phyloP scores from a whole-genome alignment of 2,888 invertebrate genomes.

The Plusia festucae region DNA sequence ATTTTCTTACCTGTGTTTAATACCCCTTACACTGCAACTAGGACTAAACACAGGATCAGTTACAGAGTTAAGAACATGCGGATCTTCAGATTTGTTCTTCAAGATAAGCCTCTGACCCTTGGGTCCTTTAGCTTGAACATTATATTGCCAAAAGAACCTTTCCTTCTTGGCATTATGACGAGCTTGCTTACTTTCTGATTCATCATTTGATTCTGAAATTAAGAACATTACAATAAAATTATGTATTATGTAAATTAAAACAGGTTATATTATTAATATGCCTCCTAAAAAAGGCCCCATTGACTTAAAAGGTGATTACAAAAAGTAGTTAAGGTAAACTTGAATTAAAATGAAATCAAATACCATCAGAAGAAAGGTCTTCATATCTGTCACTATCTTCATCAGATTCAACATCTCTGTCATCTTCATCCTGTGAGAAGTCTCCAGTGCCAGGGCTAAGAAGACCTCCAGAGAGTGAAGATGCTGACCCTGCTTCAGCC shows the following conservation, averaged over 20 bases:
- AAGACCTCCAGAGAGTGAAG: constrained; percentile 95
- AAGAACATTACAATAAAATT: background rate
- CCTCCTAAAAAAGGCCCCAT: background rate
- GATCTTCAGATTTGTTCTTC: constrained; percentile 96
- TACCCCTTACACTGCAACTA: constrained; percentile 96
- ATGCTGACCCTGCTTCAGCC: constrained; percentile 95
- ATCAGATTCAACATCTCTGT: constrained; percentile 92
- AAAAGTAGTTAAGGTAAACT: no score
- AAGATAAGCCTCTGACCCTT: constrained; percentile 97
- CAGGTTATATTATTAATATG: background rate
- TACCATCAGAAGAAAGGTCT: constrained; percentile 94
- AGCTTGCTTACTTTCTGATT: constrained; percentile 86
- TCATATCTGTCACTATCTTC: constrained; percentile 96
- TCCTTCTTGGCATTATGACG: constrained; percentile 91
- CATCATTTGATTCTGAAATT: constrained; percentile 91
- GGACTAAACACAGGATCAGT: constrained; percentile 99
- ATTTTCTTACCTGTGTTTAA: constrained; percentile 93
- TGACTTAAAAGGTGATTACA: background rate
- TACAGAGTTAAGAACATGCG: constrained; percentile 96
- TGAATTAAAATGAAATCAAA: no score
- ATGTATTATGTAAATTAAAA: background rate
- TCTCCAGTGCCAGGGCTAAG: constrained; percentile 94
- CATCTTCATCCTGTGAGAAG: constrained; percentile 95
- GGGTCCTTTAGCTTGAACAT: constrained; percentile 99
- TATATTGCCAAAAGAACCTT: constrained; percentile 99